These are phyloP conservation scores for Congeria kusceri DNA, from an alignment of 2,888 invertebrate genomes.

Conservation along the genomic window DNA sequence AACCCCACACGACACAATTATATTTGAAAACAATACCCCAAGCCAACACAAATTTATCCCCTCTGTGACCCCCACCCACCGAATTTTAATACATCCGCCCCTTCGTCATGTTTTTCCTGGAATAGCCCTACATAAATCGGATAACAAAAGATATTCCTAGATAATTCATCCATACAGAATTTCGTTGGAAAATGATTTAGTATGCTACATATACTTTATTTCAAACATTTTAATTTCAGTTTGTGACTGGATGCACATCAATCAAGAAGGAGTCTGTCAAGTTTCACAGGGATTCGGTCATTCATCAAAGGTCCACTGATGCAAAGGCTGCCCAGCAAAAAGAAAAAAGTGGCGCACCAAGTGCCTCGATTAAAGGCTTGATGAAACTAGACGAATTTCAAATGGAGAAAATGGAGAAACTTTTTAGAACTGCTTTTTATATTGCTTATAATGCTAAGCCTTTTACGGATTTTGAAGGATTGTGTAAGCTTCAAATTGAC, in stretches of 20 bases:
- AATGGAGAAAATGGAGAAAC: neutral
- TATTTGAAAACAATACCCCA: too few relatives aligned
- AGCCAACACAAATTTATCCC: too few relatives aligned
- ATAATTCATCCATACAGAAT: too few relatives aligned
- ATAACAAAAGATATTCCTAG: too few relatives aligned
- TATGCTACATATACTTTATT: too few relatives aligned
- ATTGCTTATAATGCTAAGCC: slow-evolving; percentile 3
- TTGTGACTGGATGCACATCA: slow-evolving; percentile 1
- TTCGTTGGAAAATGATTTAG: too few relatives aligned
- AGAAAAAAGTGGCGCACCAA: neutral
- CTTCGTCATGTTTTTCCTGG: too few relatives aligned
- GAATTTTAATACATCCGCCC: too few relatives aligned
- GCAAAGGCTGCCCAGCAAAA: neutral
- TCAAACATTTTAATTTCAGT: neutral
- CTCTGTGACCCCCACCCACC: too few relatives aligned
- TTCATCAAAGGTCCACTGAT: slow-evolving; percentile 3
- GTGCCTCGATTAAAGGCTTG: neutral
- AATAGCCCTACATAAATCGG: too few relatives aligned
- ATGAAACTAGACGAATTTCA: neutral
- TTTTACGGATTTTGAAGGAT: neutral
- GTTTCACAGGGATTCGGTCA: slow-evolving; percentile 2
- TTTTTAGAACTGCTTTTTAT: slow-evolving; percentile 5
- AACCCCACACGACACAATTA: too few relatives aligned
- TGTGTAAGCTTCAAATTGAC: too few relatives aligned
- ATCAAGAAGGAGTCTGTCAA: slow-evolving; percentile 4